phyloP scores from a whole-genome alignment of 2,888 invertebrate species.

The Drosophila robusta region DNA sequence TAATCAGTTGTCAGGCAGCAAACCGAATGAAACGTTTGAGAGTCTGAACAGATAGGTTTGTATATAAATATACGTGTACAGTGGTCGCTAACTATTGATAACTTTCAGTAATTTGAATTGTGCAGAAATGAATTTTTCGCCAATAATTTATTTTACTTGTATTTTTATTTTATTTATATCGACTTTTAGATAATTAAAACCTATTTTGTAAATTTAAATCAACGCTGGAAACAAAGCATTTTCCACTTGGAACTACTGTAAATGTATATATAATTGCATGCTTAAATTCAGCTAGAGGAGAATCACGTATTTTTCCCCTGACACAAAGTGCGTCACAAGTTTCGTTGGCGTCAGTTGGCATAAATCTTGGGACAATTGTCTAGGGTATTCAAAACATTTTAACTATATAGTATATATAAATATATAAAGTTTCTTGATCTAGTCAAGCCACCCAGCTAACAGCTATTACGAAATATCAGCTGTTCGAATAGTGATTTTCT shows the following conservation, averaged over 20 bases:
- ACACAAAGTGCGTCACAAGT: constrained; percentile 57
- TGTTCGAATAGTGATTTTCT: constrained; percentile 14
- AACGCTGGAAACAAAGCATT: background rate
- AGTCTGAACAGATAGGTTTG: background rate
- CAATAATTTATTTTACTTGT: too few relatives aligned
- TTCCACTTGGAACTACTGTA: background rate
- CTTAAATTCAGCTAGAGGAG: constrained; percentile 31
- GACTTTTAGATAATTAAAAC: background rate
- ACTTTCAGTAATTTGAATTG: background rate
- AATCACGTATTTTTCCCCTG: constrained; percentile 18
- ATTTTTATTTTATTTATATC: too few relatives aligned
- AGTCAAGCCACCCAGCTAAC: constrained; percentile 22
- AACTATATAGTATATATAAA: background rate
- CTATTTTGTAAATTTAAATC: background rate
- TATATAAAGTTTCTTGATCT: constrained; percentile 65
- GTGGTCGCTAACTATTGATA: background rate
- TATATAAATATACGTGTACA: constrained; percentile 4
- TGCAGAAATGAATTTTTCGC: background rate
- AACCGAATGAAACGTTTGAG: constrained; percentile 20
- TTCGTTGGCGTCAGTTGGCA: constrained; percentile 38
- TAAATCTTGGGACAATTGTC: constrained; percentile 41
- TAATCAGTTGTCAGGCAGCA: constrained; percentile 48
- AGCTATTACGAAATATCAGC: constrained; percentile 18
- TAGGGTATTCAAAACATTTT: constrained; percentile 11
- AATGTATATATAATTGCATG: constrained; percentile 1